Evolutionary conservation across 2,113 vertebrate genomes (phyloP).

Genomic region (Hirundichthys speculiger): DNA sequence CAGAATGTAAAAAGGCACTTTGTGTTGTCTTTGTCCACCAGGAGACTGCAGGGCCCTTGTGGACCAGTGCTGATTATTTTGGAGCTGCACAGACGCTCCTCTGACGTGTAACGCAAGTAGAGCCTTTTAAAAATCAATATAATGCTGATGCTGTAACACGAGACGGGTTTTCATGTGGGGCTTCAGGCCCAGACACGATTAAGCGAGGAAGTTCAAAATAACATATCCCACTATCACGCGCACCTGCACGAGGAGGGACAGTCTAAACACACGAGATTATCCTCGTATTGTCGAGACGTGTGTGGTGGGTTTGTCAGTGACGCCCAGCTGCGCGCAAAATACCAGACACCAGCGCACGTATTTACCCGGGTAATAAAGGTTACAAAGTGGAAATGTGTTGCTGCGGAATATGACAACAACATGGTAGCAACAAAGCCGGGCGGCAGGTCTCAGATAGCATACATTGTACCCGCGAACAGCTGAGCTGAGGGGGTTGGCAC

Average conservation of each 20-base stretch:
- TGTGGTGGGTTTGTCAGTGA: not conserved
- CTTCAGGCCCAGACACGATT: not conserved
- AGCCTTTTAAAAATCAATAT: not conserved
- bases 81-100: slow-evolving; percentile 26
- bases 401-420: slow-evolving; percentile 54
- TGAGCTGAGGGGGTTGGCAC: slow-evolving; percentile 41
- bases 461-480: no score
- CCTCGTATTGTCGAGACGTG: not conserved
- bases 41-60: not conserved
- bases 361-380: not conserved
- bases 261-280: not conserved
- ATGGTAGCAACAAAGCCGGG: slow-evolving; percentile 22
- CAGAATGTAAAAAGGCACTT: slow-evolving; percentile 29
- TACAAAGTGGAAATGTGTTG: slow-evolving; percentile 16
- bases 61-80: slow-evolving; percentile 6
- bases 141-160: not conserved
- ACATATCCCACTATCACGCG: not conserved
- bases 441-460: no score
- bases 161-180: not conserved
- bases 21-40: slow-evolving; percentile 1
- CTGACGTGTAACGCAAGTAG: not conserved
- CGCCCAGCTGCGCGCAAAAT: not conserved
- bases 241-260: no score
- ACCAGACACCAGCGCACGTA: not conserved
- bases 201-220: not conserved